phyloP scores from a whole-genome alignment of 2,888 invertebrate species.

The Drosophila macrospina region DNA sequence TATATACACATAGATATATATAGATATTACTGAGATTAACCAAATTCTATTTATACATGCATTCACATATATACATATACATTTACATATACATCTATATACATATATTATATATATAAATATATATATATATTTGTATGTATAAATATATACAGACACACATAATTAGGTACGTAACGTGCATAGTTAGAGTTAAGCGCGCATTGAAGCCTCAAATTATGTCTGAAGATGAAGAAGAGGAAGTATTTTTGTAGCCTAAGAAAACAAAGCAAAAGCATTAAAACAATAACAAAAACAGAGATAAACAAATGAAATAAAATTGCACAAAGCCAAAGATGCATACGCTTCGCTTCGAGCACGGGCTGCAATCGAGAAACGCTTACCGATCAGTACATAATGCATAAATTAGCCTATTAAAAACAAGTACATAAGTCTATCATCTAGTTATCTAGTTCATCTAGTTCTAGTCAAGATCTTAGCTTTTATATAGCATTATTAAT shows the following conservation, averaged over 20 bases:
- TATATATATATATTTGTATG: conserved; percentile 28
- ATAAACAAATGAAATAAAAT: conserved; percentile 26
- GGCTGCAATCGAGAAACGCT: conserved; percentile 72
- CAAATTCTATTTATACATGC: conserved; percentile 72
- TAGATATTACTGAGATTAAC: conserved; percentile 52
- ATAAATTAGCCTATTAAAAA: conserved; percentile 35
- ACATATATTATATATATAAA: conserved; percentile 29
- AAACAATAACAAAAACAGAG: conserved; percentile 12
- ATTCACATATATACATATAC: conserved; percentile 27
- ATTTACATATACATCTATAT: conserved; percentile 37
- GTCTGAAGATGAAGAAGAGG: conserved; percentile 43
- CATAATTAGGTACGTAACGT: conserved; percentile 32
- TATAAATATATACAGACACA: conserved; percentile 24
- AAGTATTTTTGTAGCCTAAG: conserved; percentile 70
- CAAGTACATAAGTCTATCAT: conserved; percentile 6
- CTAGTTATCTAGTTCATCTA: conserved; percentile 27
- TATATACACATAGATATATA: conserved; percentile 2
- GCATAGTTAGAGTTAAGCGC: conserved; percentile 51
- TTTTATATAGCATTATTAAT: conserved; percentile 30
- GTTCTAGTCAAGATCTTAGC: conserved; percentile 47
- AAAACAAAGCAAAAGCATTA: conserved; percentile 1
- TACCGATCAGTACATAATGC: conserved; percentile 76
- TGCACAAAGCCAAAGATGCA: conserved; percentile 73
- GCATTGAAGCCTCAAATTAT: conserved; percentile 54
- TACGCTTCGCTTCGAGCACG: conserved; percentile 69